Conservation (phyloP, 1,140 invertebrate species). For the Caenorhabditis latens region DNA sequence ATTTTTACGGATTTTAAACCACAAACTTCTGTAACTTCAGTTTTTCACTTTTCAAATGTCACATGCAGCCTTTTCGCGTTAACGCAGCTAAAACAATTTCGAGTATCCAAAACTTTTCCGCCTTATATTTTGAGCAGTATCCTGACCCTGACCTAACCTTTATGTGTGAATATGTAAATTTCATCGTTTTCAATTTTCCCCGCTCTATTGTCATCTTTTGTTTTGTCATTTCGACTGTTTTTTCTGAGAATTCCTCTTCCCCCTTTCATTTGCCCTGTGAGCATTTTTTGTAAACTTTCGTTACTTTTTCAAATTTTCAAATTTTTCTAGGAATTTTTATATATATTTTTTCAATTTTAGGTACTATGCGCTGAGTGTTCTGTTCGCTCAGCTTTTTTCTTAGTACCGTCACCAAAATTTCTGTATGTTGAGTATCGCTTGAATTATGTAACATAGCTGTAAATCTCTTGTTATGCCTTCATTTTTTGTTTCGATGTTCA, state of each 20-base stretch:
- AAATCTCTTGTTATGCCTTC: constrained; percentile 38
- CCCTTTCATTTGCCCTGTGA: constrained; percentile 47
- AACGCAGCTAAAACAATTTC: background rate
- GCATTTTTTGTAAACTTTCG: constrained; percentile 54
- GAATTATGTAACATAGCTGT: constrained; percentile 50
- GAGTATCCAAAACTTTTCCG: background rate
- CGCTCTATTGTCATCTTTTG: background rate
- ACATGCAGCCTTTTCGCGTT: background rate
- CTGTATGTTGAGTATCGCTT: constrained; percentile 54
- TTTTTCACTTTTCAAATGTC: background rate
- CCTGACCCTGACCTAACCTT: constrained; percentile 37
- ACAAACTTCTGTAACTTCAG: background rate
- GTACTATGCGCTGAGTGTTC: background rate
- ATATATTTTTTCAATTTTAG: constrained; percentile 12
- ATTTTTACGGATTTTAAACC: background rate
- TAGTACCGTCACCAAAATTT: background rate
- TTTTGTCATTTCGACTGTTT: background rate
- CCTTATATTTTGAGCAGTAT: constrained; percentile 45
- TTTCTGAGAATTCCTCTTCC: background rate
- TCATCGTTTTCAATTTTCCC: background rate
- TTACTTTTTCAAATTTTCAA: constrained; percentile 25
- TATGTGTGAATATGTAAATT: constrained; percentile 48
- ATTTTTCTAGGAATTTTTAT: background rate
- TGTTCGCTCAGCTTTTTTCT: background rate
- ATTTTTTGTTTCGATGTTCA: constrained; percentile 37